phyloP scores from a whole-genome alignment of 2,888 invertebrate species.

The Myopa tessellatipennis region DNA sequence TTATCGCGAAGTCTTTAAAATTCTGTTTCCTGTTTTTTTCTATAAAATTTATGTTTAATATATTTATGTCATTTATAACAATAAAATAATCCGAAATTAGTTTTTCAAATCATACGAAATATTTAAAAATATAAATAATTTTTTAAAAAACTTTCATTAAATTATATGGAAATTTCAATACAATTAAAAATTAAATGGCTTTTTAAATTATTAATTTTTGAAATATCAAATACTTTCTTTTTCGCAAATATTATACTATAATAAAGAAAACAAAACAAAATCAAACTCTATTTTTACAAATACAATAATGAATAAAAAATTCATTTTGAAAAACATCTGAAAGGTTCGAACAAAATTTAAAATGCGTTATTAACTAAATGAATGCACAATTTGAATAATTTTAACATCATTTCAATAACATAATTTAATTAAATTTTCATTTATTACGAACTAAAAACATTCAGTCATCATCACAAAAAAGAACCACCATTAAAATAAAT shows the following conservation, averaged over 20 bases:
- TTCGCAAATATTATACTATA: not conserved
- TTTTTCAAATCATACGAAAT: not conserved
- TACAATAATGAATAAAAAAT: not conserved
- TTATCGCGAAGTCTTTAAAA: not conserved
- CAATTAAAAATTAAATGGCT: not conserved
- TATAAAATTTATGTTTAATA: not conserved
- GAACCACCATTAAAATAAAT: too few relatives aligned
- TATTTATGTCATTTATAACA: not conserved
- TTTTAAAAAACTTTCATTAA: not conserved
- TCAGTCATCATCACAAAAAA: too few relatives aligned
- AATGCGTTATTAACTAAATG: too few relatives aligned
- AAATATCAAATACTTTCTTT: not conserved
- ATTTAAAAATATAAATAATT: not conserved
- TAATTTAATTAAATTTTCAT: too few relatives aligned
- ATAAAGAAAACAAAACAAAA: not conserved
- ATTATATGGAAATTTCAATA: not conserved
- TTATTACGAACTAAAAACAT: too few relatives aligned
- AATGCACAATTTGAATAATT: too few relatives aligned
- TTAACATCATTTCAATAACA: too few relatives aligned
- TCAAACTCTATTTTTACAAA: not conserved
- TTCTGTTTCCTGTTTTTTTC: not conserved
- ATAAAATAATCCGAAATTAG: not conserved
- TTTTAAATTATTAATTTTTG: not conserved
- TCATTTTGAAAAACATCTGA: not conserved
- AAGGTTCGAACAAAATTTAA: not conserved